These are phyloP conservation scores for Zosterops japonicus DNA, from an alignment of 2,113 vertebrate genomes.

Conservation along the genomic window DNA sequence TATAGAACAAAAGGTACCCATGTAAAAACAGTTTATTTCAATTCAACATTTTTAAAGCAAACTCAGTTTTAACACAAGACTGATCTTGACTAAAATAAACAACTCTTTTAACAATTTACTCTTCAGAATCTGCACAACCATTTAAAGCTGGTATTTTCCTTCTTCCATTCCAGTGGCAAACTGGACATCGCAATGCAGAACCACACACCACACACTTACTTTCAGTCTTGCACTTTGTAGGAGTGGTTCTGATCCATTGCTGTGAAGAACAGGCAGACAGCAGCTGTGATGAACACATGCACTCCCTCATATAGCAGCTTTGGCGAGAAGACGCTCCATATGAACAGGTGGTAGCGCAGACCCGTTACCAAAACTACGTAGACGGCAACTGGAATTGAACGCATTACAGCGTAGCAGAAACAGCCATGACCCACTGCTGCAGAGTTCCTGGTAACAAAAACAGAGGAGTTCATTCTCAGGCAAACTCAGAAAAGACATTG, in stretches of 20 bases:
- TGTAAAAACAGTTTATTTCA: neutral
- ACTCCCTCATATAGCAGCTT: slow-evolving; percentile 95
- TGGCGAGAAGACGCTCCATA: slow-evolving; percentile 98
- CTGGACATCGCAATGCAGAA: neutral
- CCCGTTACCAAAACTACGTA: slow-evolving; percentile 87
- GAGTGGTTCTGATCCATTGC: slow-evolving; percentile 81
- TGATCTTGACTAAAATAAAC: neutral
- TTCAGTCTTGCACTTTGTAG: neutral
- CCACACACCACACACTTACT: rapidly evolving
- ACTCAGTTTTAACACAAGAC: neutral
- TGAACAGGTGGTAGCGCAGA: slow-evolving; percentile 95
- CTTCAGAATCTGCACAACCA: neutral
- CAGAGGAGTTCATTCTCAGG: neutral
- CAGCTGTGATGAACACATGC: slow-evolving; percentile 83
- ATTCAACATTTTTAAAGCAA: neutral
- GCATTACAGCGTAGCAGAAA: slow-evolving; percentile 88
- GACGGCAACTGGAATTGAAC: slow-evolving; percentile 81
- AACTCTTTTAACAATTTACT: neutral
- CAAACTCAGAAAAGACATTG: neutral
- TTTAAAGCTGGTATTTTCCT: neutral
- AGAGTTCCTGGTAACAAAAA: slow-evolving; percentile 72
- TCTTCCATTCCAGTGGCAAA: neutral
- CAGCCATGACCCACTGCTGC: slow-evolving; percentile 83
- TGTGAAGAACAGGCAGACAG: slow-evolving; percentile 85
- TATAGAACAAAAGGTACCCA: neutral